Base-by-base conservation (phyloP, 2,797 vertebrate genomes). In the Diplodus sargus region DNA sequence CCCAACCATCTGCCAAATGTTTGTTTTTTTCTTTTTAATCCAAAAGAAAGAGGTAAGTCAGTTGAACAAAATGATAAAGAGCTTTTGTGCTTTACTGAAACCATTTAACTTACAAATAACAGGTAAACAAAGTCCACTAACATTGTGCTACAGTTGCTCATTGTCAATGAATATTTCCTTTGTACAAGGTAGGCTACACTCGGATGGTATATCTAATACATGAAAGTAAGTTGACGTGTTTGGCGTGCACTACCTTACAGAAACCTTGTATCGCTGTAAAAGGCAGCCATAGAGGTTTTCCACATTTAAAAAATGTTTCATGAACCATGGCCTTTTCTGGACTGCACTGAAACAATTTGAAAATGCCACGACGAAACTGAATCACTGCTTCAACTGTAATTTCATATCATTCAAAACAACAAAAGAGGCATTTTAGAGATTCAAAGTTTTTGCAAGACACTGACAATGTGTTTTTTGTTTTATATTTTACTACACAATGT, bases 251-350 rank as follows among this genome's bases (percentile, higher is more conserved):
- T 17, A 14, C 42, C 47, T 59, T 68, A 28, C 45, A 82, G 23
- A 76, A 77, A 68, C 66, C 70, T 73, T 73, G 25, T n/a, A 45
- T 66, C 45, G 4, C 42, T 0, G 0, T 58, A 28, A 66, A 82
- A 63, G 4, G 54, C 68, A 75, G 63, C 45, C 45, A 28, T 4
- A 4, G 18, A 71, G 78, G 65, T 82, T 81, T 74, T 76, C 61
- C 61, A 74, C 63, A 66, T 76, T 61, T 43, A 23, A 2, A 63
- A 77, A 83, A 72, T 68, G 60, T 72, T 65, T 82, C 53, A 74
- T 84, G 28, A 80, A 75, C 64, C 64, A 63, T 56, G 43, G 25
- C 67, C 9, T 34, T 28, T 17, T 60, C 28, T 18, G 74, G n/a
- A 39, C 61, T 66, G 43, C 72, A 54, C 18, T 61, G 13, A 49